Percentiles rank a stretch among this genome's conserved stretches.
Evolutionary conservation across 2,113 vertebrate species (phyloP).

Genomic region (Melospiza melodia): DNA sequence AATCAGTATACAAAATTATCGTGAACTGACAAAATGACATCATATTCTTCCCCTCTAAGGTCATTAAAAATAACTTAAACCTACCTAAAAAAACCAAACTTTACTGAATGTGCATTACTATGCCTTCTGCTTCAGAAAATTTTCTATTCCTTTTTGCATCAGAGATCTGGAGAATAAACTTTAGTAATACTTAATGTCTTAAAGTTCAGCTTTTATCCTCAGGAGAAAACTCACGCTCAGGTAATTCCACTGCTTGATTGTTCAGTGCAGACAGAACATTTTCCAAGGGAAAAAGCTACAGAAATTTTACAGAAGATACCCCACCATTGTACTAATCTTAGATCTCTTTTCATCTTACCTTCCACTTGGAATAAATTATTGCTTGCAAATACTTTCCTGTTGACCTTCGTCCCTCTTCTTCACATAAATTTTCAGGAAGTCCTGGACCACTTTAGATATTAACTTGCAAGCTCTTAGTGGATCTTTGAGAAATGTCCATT

Average conservation of each 20-base stretch:
- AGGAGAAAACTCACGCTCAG: background rate
- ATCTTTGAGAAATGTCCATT: constrained; percentile 10
- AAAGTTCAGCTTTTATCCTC: background rate
- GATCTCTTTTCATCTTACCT: background rate
- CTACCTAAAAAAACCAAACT: background rate
- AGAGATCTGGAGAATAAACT: background rate
- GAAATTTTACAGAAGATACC: background rate
- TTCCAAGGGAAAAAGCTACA: background rate
- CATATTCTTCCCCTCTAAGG: background rate
- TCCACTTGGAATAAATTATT: background rate
- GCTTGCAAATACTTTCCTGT: constrained; percentile 2
- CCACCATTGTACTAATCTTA: background rate
- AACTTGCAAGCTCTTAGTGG: background rate
- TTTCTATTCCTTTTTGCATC: background rate
- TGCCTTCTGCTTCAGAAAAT: background rate
- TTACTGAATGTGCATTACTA: background rate
- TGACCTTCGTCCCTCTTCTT: constrained; percentile 15
- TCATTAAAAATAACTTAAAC: background rate
- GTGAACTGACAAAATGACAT: background rate
- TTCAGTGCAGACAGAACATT: background rate
- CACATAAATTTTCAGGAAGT: constrained; percentile 22
- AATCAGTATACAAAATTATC: background rate
- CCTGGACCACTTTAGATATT: constrained; percentile 28
- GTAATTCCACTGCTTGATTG: background rate
- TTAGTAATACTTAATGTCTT: background rate